Base-by-base conservation (phyloP, 1,140 invertebrate genomes). In the Drosophila leontia region DNA sequence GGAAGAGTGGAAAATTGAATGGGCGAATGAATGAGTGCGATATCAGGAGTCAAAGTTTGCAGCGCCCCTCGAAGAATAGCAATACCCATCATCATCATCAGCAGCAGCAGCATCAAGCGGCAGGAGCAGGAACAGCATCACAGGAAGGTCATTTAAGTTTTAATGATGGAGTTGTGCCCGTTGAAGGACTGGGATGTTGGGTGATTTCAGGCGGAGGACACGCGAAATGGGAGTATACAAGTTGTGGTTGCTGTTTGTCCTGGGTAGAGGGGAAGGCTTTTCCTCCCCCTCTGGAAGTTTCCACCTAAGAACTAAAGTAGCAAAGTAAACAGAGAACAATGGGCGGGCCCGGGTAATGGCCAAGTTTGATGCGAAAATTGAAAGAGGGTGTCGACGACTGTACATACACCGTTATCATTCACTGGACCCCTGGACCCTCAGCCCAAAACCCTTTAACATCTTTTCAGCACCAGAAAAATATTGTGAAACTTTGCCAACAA, bases 71-170 rank as follows among this genome's bases (percentile, higher is more conserved):
- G 41, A 47, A 15, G 59, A 61, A 57, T 61, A 63, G 61, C 35
- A 80, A 50, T 84, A 77, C 62, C 67, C 65, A 85, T 65, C 70
- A 61, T 70, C 76, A 58, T 58, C 71, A 41, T 17, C 35, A 55
- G n/a, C 35, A 9, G 17, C 35, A 17, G 41, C 7, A n/a, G n/a
- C 64, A 62, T 47, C 12, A 45, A 23, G 26, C 26, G 26, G 23
- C 37, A 34, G 48, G 45, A 44, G 12, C 12, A 29, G 37, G 44
- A 47, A n/a, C 63, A 74, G 75, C 82, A 67, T 50, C 70, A 76
- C 82, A 88, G 84, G 84, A 88, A 85, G 81, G 86, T 88, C 85
- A 88, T 88, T 88, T 79, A 88, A 88, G 85, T 88, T 90, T 90
- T 88, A 88, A 88, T 88, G 85, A 88, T 88, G 78, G 85, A 88